Percentiles rank a stretch among this genome's conserved stretches.
Evolutionary conservation across 1,140 invertebrate species (phyloP).

Genomic region (Pseudomyrmex dendroicus): DNA sequence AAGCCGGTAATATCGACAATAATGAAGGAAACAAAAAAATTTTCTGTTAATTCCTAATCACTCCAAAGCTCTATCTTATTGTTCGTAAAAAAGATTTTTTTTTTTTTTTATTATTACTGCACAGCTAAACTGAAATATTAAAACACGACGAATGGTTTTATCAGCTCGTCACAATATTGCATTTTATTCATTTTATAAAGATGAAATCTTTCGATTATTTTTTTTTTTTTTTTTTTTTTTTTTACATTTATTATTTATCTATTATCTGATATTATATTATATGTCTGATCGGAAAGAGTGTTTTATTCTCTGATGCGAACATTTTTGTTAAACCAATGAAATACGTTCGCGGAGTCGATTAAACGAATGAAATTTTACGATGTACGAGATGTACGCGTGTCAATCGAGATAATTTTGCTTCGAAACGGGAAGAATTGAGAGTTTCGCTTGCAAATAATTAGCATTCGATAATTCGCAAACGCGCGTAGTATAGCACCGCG

Average conservation of each 20-base stretch:
- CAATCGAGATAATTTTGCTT: not conserved
- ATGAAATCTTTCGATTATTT: conserved; percentile 16
- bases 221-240: conserved; percentile 5
- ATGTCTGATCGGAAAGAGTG: too few species aligned
- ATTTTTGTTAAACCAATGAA: too few species aligned
- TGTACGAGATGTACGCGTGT: not conserved
- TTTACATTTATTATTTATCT: conserved; percentile 8
- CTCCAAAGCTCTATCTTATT: conserved; percentile 11
- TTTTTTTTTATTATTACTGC: conserved; percentile 57
- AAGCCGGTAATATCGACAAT: conserved; percentile 12
- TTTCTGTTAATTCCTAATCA: conserved; percentile 35
- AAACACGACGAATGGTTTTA: conserved; percentile 37
- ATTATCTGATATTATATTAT: too few species aligned
- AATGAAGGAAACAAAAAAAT: conserved; percentile 6
- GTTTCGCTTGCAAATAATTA: conserved; percentile 1
- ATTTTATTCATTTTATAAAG: conserved; percentile 33
- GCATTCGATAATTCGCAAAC: conserved; percentile 1
- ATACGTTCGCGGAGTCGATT: not conserved
- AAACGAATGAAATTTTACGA: not conserved
- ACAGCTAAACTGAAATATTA: conserved; percentile 48
- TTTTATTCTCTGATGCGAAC: too few species aligned
- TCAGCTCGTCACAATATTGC: conserved; percentile 38
- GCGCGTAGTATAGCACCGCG: not conserved
- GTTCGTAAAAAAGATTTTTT: conserved; percentile 51
- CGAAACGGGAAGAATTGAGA: not conserved